These are phyloP conservation scores for Aleiodes sp. DNA, from an alignment of 1,140 invertebrate genomes.

Conservation along the genomic window DNA sequence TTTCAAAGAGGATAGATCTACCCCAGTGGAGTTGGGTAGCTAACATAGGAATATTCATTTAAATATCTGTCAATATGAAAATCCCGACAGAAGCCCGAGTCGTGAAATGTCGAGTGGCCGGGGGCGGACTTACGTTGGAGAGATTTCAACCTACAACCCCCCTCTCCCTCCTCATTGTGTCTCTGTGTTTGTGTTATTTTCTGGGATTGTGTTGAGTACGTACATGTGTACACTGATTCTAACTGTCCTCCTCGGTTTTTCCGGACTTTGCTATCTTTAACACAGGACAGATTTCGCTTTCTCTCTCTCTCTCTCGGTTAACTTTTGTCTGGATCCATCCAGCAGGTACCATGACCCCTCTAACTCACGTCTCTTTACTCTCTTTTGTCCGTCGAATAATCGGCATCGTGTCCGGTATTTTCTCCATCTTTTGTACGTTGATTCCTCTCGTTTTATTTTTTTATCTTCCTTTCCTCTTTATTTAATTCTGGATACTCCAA, in stretches of 20 bases:
- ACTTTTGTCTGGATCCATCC: constrained; percentile 33
- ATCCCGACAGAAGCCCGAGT: constrained; percentile 39
- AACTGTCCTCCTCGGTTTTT: too few species aligned
- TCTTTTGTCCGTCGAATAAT: constrained; percentile 38
- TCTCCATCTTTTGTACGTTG: constrained; percentile 27
- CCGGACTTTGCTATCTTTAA: neutral
- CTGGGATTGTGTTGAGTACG: constrained; percentile 6
- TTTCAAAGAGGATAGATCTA: constrained; percentile 61
- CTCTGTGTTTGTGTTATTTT: constrained; percentile 40
- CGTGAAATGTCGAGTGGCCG: constrained; percentile 29
- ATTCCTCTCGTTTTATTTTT: constrained; percentile 16
- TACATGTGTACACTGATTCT: neutral
- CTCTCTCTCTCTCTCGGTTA: constrained; percentile 14
- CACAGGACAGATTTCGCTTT: constrained; percentile 23
- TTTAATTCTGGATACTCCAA: neutral
- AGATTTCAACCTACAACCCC: too few species aligned
- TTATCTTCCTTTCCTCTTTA: neutral
- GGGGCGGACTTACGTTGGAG: constrained; percentile 54
- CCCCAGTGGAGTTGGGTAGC: too few species aligned
- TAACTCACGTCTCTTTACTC: constrained; percentile 41
- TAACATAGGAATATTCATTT: constrained; percentile 61
- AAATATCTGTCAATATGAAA: constrained; percentile 64
- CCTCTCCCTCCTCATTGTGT: too few species aligned
- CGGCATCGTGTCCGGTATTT: constrained; percentile 29
- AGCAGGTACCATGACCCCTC: constrained; percentile 25